Evolutionary conservation across 2,888 invertebrate genomes (phyloP).

Genomic region (Lucinisca nassula): DNA sequence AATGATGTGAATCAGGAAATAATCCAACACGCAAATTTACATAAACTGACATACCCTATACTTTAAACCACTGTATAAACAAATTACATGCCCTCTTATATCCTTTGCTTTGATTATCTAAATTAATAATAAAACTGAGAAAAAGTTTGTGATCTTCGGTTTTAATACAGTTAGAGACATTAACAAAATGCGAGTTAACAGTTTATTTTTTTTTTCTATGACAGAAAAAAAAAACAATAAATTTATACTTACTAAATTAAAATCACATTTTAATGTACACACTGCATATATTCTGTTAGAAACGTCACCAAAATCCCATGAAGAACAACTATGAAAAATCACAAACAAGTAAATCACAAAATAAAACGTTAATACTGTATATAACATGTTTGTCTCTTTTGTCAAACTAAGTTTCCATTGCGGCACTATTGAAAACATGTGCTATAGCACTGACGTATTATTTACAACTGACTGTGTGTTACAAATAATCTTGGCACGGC

Average conservation of each 20-base stretch:
- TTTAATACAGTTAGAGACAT: too few relatives aligned
- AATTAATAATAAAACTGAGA: too few relatives aligned
- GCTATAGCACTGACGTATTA: neutral
- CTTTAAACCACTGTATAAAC: too few relatives aligned
- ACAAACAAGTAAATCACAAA: slow-evolving; percentile 17
- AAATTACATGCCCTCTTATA: too few relatives aligned
- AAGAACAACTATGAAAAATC: neutral
- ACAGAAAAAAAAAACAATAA: too few relatives aligned
- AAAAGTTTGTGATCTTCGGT: too few relatives aligned
- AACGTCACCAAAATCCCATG: slow-evolving; percentile 1
- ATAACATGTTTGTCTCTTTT: slow-evolving; percentile 9
- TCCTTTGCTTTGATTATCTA: too few relatives aligned
- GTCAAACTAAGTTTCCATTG: slow-evolving; percentile 10
- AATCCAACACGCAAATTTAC: too few relatives aligned
- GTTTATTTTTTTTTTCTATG: too few relatives aligned
- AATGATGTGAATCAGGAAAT: too few relatives aligned
- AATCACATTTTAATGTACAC: slow-evolving; percentile 11
- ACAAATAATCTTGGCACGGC: neutral
- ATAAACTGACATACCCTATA: too few relatives aligned
- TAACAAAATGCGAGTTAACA: too few relatives aligned
- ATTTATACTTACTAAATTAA: slow-evolving; percentile 21
- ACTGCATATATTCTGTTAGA: slow-evolving; percentile 4
- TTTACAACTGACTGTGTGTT: slow-evolving; percentile 1
- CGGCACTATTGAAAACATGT: neutral
- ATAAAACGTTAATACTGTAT: neutral